Percentiles rank a stretch among this genome's conserved stretches.
Conservation (phyloP, 2,888 invertebrate genomes). For the Chloroclysta siterata region DNA sequence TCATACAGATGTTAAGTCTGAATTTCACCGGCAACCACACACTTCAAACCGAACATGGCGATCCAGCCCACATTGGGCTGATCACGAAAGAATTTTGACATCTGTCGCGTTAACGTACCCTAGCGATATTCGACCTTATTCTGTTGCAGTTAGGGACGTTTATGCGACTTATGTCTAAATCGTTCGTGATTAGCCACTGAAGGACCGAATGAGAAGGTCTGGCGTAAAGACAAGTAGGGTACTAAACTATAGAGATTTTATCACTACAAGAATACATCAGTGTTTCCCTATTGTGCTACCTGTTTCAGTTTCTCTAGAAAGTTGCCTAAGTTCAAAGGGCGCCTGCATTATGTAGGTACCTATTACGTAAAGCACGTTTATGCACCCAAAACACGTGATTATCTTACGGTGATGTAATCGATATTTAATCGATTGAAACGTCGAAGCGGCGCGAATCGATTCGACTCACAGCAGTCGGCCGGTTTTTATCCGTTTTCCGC, state of each 20-base stretch:
- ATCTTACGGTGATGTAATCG: conserved; percentile 57
- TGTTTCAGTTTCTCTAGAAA: conserved; percentile 39
- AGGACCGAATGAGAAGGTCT: conserved; percentile 4
- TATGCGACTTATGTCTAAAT: too few relatives aligned
- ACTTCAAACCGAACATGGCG: too few relatives aligned
- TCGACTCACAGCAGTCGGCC: conserved; percentile 50
- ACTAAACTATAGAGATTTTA: conserved; percentile 33
- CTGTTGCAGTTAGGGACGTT: too few relatives aligned
- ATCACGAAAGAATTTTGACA: too few relatives aligned
- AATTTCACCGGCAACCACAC: too few relatives aligned
- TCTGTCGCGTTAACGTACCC: too few relatives aligned
- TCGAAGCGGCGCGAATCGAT: conserved; percentile 65
- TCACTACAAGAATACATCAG: conserved; percentile 25
- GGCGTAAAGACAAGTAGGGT: conserved; percentile 23
- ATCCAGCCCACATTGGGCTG: too few relatives aligned
- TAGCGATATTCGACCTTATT: too few relatives aligned
- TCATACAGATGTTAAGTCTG: too few relatives aligned
- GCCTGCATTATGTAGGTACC: conserved; percentile 18
- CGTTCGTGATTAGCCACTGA: too few relatives aligned
- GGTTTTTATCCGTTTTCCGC: conserved; percentile 54
- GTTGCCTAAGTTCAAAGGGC: conserved; percentile 42
- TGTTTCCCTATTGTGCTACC: conserved; percentile 40
- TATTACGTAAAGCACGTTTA: conserved; percentile 47
- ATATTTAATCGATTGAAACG: conserved; percentile 60
- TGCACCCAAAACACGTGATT: conserved; percentile 44